Percentiles rank a stretch among this genome's conserved stretches.
Conservation (phyloP, 2,797 vertebrate species). For the Xenentodon cancila region DNA sequence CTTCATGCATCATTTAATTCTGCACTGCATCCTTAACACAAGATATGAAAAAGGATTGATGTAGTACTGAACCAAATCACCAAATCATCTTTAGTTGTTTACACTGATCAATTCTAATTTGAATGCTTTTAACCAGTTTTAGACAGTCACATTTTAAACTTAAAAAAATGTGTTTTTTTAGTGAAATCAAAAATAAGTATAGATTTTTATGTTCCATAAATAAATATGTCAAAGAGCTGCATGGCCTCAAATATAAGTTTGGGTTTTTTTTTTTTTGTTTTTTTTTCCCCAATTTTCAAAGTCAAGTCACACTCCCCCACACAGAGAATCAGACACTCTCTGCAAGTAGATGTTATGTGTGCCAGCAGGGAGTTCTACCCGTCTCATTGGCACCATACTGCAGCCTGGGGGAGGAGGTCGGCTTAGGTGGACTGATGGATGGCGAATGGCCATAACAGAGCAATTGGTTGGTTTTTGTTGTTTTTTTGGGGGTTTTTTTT, state of each 20-base stretch:
- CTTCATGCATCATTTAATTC: background rate
- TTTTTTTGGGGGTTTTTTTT: too few relatives aligned
- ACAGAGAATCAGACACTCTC: slow-evolving; percentile 1
- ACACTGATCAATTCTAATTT: too few relatives aligned
- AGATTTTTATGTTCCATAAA: too few relatives aligned
- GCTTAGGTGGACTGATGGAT: slow-evolving; percentile 34
- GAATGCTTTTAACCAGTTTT: too few relatives aligned
- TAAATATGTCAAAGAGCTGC: too few relatives aligned
- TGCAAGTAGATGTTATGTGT: slow-evolving; percentile 35
- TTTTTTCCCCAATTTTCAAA: slow-evolving; percentile 15
- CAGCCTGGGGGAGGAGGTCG: slow-evolving; percentile 44
- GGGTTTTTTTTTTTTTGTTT: background rate
- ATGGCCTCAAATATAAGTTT: too few relatives aligned
- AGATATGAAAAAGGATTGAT: too few relatives aligned
- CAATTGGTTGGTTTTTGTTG: slow-evolving; percentile 10
- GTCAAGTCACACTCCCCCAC: slow-evolving; percentile 2
- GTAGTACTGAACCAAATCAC: too few relatives aligned
- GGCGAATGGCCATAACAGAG: slow-evolving; percentile 27
- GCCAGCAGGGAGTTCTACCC: slow-evolving; percentile 51
- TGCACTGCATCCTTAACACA: background rate
- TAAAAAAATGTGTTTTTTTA: too few relatives aligned
- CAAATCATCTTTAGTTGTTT: too few relatives aligned
- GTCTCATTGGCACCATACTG: slow-evolving; percentile 45
- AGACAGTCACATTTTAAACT: too few relatives aligned
- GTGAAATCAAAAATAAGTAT: too few relatives aligned